Evolutionary conservation across 1,140 invertebrate genomes (phyloP).

Genomic region (Cotesia glomerata): DNA sequence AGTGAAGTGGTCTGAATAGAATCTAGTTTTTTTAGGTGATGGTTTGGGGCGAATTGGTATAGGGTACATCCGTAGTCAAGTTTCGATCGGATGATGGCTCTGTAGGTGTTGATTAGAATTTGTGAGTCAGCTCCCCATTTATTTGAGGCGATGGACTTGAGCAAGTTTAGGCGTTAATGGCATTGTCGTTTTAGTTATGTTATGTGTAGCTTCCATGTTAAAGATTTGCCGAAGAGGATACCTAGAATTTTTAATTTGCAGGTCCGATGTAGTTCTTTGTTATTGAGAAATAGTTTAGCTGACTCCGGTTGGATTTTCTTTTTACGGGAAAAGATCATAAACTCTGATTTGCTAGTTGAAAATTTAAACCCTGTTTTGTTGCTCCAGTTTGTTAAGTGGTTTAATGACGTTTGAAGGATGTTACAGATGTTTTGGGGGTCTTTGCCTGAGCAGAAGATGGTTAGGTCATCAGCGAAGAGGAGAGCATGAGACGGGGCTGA

Average conservation of each 20-base stretch:
- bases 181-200: conserved; percentile 31
- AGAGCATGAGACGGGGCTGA: background rate
- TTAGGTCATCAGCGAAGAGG: conserved; percentile 10
- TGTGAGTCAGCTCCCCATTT: conserved; percentile 24
- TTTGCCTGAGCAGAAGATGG: background rate
- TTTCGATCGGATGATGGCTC: background rate
- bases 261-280: background rate
- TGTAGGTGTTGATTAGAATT: conserved; percentile 32
- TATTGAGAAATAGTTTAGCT: background rate
- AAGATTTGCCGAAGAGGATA: conserved; percentile 1
- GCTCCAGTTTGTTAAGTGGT: background rate
- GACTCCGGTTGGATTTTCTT: background rate
- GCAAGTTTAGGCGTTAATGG: conserved; percentile 24
- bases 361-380: background rate
- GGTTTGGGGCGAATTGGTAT: no score
- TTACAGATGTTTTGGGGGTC: background rate
- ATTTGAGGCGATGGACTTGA: conserved; percentile 23
- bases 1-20: no score
- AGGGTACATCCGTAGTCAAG: no score
- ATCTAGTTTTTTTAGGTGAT: no score
- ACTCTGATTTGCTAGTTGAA: background rate
- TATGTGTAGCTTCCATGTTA: conserved; percentile 32
- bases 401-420: background rate
- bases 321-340: background rate
- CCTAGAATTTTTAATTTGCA: background rate